Evolutionary conservation across 2,888 invertebrate genomes (phyloP).

Genomic region (Calameuta filiformis): DNA sequence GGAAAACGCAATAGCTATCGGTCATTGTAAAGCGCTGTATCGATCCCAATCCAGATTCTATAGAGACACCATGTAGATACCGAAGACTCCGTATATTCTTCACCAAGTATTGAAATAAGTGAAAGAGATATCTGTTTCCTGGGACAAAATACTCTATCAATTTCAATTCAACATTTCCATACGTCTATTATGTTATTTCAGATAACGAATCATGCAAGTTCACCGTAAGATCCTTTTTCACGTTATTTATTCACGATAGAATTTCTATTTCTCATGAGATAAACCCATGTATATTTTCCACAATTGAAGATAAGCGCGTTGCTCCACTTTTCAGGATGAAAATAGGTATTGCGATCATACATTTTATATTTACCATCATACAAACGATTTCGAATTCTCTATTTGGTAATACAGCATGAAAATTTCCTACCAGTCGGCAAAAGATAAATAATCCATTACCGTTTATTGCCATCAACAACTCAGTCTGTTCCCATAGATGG

Average conservation of each 20-base stretch:
- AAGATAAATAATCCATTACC: neutral
- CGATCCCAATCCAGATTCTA: slow-evolving; percentile 51
- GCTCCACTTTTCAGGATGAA: neutral
- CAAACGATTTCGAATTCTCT: neutral
- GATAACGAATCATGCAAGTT: neutral
- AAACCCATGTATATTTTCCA: no score
- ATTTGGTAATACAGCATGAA: neutral
- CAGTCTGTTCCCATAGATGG: neutral
- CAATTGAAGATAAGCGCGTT: no score
- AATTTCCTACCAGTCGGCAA: neutral
- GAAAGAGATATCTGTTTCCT: neutral
- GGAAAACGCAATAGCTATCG: slow-evolving; percentile 31
- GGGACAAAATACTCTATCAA: neutral
- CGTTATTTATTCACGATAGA: no score
- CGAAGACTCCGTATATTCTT: neutral
- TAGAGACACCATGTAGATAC: slow-evolving; percentile 26
- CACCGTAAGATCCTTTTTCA: no score
- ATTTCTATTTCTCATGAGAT: no score
- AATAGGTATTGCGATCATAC: neutral
- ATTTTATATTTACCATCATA: neutral
- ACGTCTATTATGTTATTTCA: neutral
- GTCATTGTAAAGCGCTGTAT: slow-evolving; percentile 43
- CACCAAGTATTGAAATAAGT: neutral
- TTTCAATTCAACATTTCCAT: neutral
- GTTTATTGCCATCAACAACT: neutral